These are phyloP conservation scores for Oppia nitens DNA, from an alignment of 1,140 invertebrate genomes.

Conservation along the genomic window DNA sequence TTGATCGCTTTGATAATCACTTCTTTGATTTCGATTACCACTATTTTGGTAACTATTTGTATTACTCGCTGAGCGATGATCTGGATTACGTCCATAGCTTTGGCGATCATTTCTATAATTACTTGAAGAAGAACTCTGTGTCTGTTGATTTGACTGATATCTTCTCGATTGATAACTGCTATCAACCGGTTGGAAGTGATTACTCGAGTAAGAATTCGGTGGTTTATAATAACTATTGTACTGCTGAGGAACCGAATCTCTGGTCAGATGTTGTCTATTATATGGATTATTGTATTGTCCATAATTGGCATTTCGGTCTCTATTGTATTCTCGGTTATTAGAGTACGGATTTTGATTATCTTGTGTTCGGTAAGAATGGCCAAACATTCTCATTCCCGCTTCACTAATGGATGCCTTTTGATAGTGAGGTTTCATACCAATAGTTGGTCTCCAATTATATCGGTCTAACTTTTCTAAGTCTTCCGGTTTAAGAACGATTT, in stretches of 20 bases:
- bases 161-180: too few species aligned
- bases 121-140: too few species aligned
- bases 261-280: background rate
- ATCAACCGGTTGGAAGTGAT: background rate
- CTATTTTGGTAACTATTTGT: too few species aligned
- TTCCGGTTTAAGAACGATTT: slow-evolving; percentile 56
- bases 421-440: slow-evolving; percentile 6
- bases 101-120: too few species aligned
- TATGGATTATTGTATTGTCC: background rate
- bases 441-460: slow-evolving; percentile 2
- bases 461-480: slow-evolving; percentile 43
- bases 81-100: too few species aligned
- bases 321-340: background rate
- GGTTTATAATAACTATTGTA: background rate
- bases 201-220: background rate
- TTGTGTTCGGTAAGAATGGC: background rate
- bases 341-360: background rate
- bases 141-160: too few species aligned
- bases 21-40: too few species aligned
- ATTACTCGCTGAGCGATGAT: too few species aligned
- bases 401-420: background rate
- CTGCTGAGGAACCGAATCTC: too few species aligned
- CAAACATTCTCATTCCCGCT: background rate
- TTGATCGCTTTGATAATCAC: too few species aligned
- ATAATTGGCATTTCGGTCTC: background rate